Base-by-base conservation (phyloP, 2,113 vertebrate species). In the Poeciliopsis retropinna region DNA sequence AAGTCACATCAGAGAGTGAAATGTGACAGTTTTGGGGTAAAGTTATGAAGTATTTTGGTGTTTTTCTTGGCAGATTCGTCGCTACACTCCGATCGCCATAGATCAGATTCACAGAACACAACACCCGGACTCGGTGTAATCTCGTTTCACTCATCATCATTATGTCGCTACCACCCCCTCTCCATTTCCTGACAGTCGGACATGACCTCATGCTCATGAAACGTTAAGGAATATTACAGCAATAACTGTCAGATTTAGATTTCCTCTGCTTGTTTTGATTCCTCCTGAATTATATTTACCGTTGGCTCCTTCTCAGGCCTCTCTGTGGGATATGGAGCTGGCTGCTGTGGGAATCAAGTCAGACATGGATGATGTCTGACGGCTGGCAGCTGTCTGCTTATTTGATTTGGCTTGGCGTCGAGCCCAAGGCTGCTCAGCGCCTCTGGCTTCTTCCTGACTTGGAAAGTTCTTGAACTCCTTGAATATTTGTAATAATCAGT, bases 361-460 rank as follows among this genome's bases (percentile, higher is more conserved):
- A 74, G 77, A 80, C 72, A 37, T 57, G 69, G 80, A 88, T 90
- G 51, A 25, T 57, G 51, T 57, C 22, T 57, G 51, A 57, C 22
- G 25, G 60, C 82, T 60, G 60, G 83, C 70, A 82, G 78, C 79
- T 84, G 70, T 74, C 51, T 78, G 71, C 4, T 91, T 78, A 93
- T 92, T 91, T 83, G 80, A 92, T 94, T 85, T 89, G 44, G 32
- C 63, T 60, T 47, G 80, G 73, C 62, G 31, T 87, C 86, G 76
- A 86, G 73, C 77, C 67, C 1, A 47, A 73, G 74, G 76, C 72
- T 72, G 51, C 75, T 60, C 75, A 74, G 79, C 29, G 3, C 79
- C 60, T 29, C 81, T 64, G 82, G 68, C 73, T 76, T 82, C 73
- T 72, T 64, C 77, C 60, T 1, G 72, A 65, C 79, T 47, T 22